A percentile compares a stretch with the other conserved stretches of the same genome.
Conservation (phyloP, 2,888 invertebrate species). For the Psylliodes chrysocephalus region DNA sequence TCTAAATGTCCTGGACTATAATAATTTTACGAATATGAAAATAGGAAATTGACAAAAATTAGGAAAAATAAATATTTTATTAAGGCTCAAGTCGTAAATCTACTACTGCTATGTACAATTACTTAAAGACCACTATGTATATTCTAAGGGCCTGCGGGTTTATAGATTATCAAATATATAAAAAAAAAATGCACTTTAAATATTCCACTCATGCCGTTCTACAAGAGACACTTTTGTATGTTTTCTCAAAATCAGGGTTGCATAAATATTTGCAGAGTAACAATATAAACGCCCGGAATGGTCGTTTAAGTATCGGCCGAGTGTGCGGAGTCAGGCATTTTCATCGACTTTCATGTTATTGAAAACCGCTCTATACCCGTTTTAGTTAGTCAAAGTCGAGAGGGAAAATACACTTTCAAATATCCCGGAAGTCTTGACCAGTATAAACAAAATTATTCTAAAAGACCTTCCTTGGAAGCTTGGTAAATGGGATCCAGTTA, state of each 20-base stretch:
- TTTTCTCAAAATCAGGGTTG: constrained; percentile 3
- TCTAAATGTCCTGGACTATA: no score
- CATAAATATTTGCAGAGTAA: constrained; percentile 5
- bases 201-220: neutral
- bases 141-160: no score
- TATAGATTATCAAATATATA: no score
- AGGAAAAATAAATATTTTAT: no score
- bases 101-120: no score
- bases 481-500: neutral
- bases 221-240: neutral
- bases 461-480: neutral
- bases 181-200: neutral
- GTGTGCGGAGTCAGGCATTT: neutral
- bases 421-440: constrained; percentile 1
- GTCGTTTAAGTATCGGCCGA: constrained; percentile 1
- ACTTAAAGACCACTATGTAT: no score
- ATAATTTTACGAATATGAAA: no score
- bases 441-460: neutral
- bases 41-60: no score
- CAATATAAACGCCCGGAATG: constrained; percentile 8
- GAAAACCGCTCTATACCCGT: constrained; percentile 1
- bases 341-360: neutral
- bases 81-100: no score
- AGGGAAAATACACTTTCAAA: no score
- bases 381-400: neutral